Evolutionary conservation across 2,888 invertebrate genomes (phyloP), one percentile per base, ranked within the genome.

Genomic region (Microdon myrmicae): DNA sequence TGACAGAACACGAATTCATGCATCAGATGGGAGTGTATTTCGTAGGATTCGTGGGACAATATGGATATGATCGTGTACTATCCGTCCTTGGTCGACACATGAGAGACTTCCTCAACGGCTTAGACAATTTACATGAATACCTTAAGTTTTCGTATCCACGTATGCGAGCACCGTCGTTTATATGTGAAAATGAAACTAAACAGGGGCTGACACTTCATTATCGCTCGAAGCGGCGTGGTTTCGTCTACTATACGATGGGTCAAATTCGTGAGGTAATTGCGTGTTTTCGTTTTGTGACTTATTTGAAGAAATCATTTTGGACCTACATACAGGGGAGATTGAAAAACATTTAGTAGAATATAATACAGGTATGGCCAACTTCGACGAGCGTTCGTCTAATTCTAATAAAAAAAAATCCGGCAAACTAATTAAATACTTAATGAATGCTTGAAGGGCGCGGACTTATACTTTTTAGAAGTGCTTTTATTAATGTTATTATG

Each of bases 61-160:
- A 96, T 74, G 96, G 96, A 8, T 96, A 97, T 80, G 96, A 96
- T 81, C 83, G 92, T 41, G 93, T 95, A 0, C 80, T 95, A 4
- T 92, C 92, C 1, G 94, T 95, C 0, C 83, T 95, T 10, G 96
- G 96, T 1, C 84, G 96, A 3, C 94, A 96, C 77, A 92, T 97
- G 88, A 83, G 96, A 44, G 96, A 97, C 80, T 97, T 97, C 75
- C 85, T 97, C 2, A 97, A 96, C 75, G 96, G 94, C 0, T 82
- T 98, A 70, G 97, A 98, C 81, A 97, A 97, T 81, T 83, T 98
- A 14, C 98, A 98, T 78, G 97, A 97, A 78, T 98, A 98, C 78
- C 83, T 98, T 34, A 92, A 96, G 79, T 96, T 96, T 81, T 95
- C 94, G 44, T 96, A 96, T 76, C 96, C 96, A 0, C 85, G 90